A percentile compares a stretch with the other conserved stretches of the same genome.
Conservation (phyloP, 1,140 invertebrate genomes). For the Bombus terrestris region DNA sequence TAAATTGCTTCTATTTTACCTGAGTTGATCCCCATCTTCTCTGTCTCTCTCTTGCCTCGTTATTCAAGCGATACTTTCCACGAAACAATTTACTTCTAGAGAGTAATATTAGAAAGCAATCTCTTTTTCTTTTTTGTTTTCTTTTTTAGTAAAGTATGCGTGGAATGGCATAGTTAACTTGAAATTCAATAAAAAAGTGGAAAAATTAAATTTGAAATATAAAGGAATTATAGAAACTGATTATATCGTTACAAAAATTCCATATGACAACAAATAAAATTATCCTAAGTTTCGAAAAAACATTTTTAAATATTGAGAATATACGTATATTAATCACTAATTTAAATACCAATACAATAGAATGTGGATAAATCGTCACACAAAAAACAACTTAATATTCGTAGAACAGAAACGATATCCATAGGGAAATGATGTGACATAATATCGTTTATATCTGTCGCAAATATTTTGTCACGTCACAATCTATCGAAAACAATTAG, state of each 20-base stretch:
- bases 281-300: neutral
- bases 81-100: constrained; percentile 5
- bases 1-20: neutral
- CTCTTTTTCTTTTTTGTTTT: neutral
- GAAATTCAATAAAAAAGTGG: neutral
- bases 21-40: neutral
- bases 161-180: neutral
- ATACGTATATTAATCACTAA: neutral
- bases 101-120: neutral
- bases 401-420: neutral
- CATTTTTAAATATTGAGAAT: neutral
- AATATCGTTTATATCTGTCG: neutral
- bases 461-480: neutral
- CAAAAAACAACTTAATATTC: neutral
- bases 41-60: neutral
- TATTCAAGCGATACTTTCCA: constrained; percentile 7
- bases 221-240: neutral
- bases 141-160: neutral
- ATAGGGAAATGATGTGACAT: neutral
- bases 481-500: neutral
- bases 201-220: neutral
- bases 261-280: too few species aligned
- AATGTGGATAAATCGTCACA: neutral
- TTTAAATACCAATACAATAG: neutral
- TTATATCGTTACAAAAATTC: neutral